Conservation (phyloP, 2,888 invertebrate species). For the Pollenia angustigena region DNA sequence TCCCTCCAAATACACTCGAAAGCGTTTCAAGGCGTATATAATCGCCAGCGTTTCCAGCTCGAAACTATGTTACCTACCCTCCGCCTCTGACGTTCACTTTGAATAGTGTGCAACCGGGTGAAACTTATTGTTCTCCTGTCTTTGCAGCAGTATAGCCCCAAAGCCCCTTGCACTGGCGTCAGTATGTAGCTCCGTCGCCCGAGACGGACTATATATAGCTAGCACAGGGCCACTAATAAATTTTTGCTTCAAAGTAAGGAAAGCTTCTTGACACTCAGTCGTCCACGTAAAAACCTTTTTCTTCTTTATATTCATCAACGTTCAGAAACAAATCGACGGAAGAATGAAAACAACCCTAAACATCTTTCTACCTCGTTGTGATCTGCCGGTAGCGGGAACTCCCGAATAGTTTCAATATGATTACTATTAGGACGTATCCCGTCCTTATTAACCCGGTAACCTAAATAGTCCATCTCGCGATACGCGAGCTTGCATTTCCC, state of each 20-base stretch:
- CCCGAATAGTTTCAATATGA: constrained; percentile 48
- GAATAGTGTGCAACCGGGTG: constrained; percentile 80
- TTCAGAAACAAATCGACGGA: constrained; percentile 63
- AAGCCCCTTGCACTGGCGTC: constrained; percentile 78
- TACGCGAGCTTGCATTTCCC: constrained; percentile 55
- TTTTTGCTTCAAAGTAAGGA: constrained; percentile 56
- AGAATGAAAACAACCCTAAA: constrained; percentile 68
- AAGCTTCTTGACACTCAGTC: constrained; percentile 39
- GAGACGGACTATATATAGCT: constrained; percentile 25
- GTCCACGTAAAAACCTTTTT: constrained; percentile 44
- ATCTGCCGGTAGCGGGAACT: constrained; percentile 49
- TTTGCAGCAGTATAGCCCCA: constrained; percentile 78
- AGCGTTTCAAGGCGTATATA: constrained; percentile 51
- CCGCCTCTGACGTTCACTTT: constrained; percentile 74
- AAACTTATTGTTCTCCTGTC: constrained; percentile 74
- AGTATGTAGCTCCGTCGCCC: background rate
- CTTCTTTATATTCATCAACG: background rate
- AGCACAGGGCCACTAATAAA: constrained; percentile 66
- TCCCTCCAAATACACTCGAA: too few species aligned
- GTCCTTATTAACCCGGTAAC: constrained; percentile 51
- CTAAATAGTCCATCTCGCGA: constrained; percentile 25
- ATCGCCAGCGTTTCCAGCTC: constrained; percentile 78
- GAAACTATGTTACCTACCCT: constrained; percentile 78
- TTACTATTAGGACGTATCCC: constrained; percentile 52
- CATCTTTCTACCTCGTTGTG: constrained; percentile 56